Conservation (phyloP, 2,797 vertebrate species). For the Enteromius trimaculatus region DNA sequence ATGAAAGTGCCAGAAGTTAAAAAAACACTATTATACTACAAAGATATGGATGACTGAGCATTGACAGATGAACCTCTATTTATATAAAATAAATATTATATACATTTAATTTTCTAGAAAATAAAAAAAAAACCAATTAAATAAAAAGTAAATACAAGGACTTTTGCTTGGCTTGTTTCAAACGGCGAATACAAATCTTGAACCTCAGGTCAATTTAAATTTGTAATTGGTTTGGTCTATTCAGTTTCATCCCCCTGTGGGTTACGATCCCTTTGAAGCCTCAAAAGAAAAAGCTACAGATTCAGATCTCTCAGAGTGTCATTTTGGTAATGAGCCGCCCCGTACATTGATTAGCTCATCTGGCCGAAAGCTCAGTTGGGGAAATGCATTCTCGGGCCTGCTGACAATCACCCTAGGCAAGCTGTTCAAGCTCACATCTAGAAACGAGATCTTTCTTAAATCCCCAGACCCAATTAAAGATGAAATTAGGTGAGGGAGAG, state of each 20-base stretch:
- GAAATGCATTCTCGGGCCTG: conserved; percentile 24
- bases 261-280: neutral
- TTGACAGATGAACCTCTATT: neutral
- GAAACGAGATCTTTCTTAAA: conserved; percentile 18
- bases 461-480: conserved; percentile 39
- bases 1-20: neutral
- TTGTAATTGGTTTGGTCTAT: neutral
- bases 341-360: conserved; percentile 33
- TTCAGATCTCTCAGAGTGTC: conserved; percentile 22
- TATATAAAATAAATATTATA: neutral
- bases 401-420: conserved; percentile 41
- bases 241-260: neutral
- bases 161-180: neutral
- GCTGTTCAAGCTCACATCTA: conserved; percentile 44
- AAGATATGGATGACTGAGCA: neutral
- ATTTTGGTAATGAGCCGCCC: conserved; percentile 44
- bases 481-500: conserved; percentile 17
- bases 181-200: neutral
- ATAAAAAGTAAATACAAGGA: neutral
- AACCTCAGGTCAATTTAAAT: conserved; percentile 1
- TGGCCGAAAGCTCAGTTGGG: conserved; percentile 29
- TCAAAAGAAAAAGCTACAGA: neutral
- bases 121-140: neutral
- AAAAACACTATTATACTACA: neutral
- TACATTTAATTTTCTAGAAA: neutral